Percentiles rank a stretch among this genome's conserved stretches.
These are phyloP conservation scores for Pteromalus puparum DNA, from an alignment of 1,140 invertebrate genomes.

Conservation along the genomic window DNA sequence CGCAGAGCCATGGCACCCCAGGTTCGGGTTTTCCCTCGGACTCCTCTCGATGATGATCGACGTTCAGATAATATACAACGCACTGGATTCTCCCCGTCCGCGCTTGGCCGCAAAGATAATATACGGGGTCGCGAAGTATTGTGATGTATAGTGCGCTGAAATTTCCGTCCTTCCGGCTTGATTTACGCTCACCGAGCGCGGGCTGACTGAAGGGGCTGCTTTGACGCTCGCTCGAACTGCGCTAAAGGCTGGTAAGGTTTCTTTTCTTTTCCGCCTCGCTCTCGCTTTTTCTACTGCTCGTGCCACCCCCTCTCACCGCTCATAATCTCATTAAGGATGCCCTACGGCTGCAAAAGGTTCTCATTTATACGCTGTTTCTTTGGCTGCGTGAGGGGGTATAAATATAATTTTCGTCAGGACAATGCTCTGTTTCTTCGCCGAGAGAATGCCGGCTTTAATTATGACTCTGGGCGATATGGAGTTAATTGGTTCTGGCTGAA, in stretches of 20 bases:
- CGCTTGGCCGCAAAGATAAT: background rate
- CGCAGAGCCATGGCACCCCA: too few species aligned
- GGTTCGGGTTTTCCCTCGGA: background rate
- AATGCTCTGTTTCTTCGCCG: background rate
- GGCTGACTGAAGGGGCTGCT: slow-evolving; percentile 23
- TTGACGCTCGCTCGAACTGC: background rate
- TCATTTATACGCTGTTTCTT: slow-evolving; percentile 12
- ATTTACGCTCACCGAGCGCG: background rate
- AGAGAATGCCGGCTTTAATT: background rate
- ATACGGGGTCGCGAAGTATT: background rate
- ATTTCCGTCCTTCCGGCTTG: background rate
- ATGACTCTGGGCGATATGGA: background rate
- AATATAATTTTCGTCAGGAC: background rate
- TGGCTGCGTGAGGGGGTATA: background rate
- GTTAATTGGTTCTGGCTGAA: background rate
- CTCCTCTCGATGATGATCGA: background rate
- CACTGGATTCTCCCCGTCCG: background rate
- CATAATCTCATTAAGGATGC: slow-evolving; percentile 44
- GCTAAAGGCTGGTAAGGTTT: slow-evolving; percentile 33
- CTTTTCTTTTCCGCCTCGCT: background rate
- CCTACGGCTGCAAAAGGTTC: slow-evolving; percentile 29
- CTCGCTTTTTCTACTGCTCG: background rate
- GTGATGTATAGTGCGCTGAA: background rate
- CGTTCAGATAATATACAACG: too few species aligned
- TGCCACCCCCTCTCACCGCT: background rate